These are phyloP conservation scores for Upupa epops DNA, from an alignment of 2,113 vertebrate species.

Conservation along the genomic window DNA sequence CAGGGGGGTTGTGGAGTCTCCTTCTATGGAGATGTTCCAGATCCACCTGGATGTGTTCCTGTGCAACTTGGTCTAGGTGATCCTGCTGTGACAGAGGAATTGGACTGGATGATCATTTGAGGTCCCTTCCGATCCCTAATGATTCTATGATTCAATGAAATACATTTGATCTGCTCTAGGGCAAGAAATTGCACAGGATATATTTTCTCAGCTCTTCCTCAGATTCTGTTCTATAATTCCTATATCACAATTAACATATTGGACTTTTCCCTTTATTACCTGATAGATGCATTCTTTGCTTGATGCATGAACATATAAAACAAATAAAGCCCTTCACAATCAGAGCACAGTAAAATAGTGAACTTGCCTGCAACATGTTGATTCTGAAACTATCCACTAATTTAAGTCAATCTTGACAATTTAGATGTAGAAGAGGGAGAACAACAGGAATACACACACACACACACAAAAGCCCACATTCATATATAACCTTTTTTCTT, in stretches of 20 bases:
- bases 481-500: not conserved
- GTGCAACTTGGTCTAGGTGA: too few species aligned
- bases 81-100: too few species aligned
- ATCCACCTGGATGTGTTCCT: too few species aligned
- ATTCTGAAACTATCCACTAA: not conserved
- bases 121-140: too few species aligned
- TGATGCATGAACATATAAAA: not conserved
- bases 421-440: not conserved
- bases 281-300: not conserved
- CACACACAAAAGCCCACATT: not conserved
- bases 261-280: not conserved
- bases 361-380: not conserved
- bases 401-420: not conserved
- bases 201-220: not conserved
- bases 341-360: not conserved
- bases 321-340: not conserved
- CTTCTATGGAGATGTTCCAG: too few species aligned
- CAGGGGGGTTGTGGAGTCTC: too few species aligned
- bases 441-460: not conserved
- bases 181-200: not conserved
- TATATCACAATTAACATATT: not conserved
- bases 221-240: not conserved
- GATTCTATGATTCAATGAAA: not conserved
- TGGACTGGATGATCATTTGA: too few species aligned
- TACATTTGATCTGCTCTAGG: not conserved